Evolutionary conservation across 1,140 invertebrate genomes (phyloP), one percentile per base, ranked within the genome.

Genomic region (Eueides isabella): DNA sequence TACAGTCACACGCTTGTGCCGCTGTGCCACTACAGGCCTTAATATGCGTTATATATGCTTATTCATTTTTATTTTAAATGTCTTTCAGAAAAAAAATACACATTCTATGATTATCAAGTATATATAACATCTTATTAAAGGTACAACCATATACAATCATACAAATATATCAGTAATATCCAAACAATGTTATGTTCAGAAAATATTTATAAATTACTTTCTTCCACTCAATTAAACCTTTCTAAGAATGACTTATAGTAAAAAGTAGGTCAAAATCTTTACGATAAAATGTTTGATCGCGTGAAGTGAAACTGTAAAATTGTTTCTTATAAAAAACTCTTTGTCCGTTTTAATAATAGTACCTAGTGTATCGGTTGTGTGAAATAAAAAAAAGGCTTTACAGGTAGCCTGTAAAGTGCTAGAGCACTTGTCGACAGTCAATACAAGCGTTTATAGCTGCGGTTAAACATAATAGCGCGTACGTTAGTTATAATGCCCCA

Each of bases 401-500:
- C 48, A 55, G 48, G 23, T 55, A 55, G 48, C 48, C 48, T 55
- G 23, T 55, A 26, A 55, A 55, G 11, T 55, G 41, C 16, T 35
- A 68, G 62, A 73, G 66, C 66, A 68, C 65, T 73, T 73, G 66
- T 73, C 72, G 72, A 68, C 61, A 48, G 55, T 73, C 67, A 63
- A 38, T 66, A 69, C 67, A 29, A 33, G 55, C 66, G 35, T 73
- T 73, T 73, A 73, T 66, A 41, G 61, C 55, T 14, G 65, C 14
- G 66, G 72, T 73, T 68, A 31, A 73, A 67, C 65, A 68, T 73
- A 73, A 73, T 68, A 68, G 65, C 66, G 55, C 65, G 30, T 48
- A 61, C 71, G 64, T 66, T 72, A 67, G 61, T 65, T 66, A 28
- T 71, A 73, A 77, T 67, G 66, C 70, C 65, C 72, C 72, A 77